phyloP scores from a whole-genome alignment of 2,888 invertebrate species.

The Orthonevra nobilis region DNA sequence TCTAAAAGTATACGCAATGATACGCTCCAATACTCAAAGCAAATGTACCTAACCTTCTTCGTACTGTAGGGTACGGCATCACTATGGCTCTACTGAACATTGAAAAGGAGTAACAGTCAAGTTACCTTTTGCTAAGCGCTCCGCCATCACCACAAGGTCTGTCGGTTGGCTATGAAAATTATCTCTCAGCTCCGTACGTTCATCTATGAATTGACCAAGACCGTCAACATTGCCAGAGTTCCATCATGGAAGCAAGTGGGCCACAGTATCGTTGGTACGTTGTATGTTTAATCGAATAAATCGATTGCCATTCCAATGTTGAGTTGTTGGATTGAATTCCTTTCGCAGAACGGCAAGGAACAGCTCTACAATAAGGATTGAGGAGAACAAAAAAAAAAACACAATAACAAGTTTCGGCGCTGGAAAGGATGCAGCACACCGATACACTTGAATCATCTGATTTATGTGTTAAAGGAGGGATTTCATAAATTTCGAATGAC shows the following conservation, averaged over 20 bases:
- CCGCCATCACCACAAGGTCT: conserved; percentile 13
- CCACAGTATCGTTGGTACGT: conserved; percentile 23
- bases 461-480: conserved; percentile 60
- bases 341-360: conserved; percentile 40
- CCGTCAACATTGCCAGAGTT: conserved; percentile 55
- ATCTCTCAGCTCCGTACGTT: conserved; percentile 49
- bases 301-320: conserved; percentile 67
- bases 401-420: no score
- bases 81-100: conserved; percentile 20
- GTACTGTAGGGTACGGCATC: neutral
- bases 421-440: neutral
- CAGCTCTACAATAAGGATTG: conserved; percentile 43
- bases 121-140: conserved; percentile 43
- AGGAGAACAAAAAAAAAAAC: conserved; percentile 5
- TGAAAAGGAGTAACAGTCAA: conserved; percentile 65
- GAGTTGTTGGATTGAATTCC: conserved; percentile 68
- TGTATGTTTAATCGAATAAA: conserved; percentile 69
- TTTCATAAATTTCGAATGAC: conserved; percentile 68
- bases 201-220: conserved; percentile 62
- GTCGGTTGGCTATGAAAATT: conserved; percentile 51
- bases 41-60: conserved; percentile 60
- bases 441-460: conserved; percentile 48
- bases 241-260: conserved; percentile 39
- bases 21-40: conserved; percentile 66
- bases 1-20: conserved; percentile 69